Percentiles rank a stretch among this genome's conserved stretches.
Conservation (phyloP, 2,113 vertebrate genomes). For the Dasyornis broadbenti region DNA sequence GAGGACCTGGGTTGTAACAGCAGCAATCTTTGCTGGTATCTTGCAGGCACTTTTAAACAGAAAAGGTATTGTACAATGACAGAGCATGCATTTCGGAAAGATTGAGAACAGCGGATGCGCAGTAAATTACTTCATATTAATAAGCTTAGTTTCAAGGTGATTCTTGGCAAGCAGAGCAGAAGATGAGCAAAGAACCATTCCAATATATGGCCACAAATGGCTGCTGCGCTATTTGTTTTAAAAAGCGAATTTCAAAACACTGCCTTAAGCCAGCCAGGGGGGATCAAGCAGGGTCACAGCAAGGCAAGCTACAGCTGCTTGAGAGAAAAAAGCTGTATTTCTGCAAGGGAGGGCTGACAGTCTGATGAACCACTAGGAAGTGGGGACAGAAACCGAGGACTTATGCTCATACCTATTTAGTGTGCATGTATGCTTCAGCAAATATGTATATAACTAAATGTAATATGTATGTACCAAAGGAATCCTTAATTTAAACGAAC, state of each 20-base stretch:
- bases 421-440: not conserved
- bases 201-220: not conserved
- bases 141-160: conserved; percentile 15
- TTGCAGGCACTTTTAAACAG: not conserved
- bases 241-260: not conserved
- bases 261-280: not conserved
- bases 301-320: not conserved
- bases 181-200: not conserved
- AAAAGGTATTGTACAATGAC: not conserved
- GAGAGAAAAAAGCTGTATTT: not conserved
- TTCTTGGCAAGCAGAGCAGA: not conserved
- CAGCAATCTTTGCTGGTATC: not conserved
- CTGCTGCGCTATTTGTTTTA: not conserved
- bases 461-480: not conserved
- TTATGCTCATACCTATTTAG: not conserved
- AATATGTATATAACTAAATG: not conserved
- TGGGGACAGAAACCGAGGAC: not conserved
- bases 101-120: fast-evolving
- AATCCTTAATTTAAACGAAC: not conserved
- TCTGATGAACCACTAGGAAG: not conserved
- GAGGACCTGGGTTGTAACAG: not conserved
- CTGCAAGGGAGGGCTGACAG: not conserved
- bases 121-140: conserved; percentile 25
- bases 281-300: not conserved
- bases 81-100: not conserved